Percentiles rank a stretch among this genome's conserved stretches.
These are phyloP conservation scores for Chaunax sp. DNA, from an alignment of 2,797 vertebrate species.

Conservation along the genomic window DNA sequence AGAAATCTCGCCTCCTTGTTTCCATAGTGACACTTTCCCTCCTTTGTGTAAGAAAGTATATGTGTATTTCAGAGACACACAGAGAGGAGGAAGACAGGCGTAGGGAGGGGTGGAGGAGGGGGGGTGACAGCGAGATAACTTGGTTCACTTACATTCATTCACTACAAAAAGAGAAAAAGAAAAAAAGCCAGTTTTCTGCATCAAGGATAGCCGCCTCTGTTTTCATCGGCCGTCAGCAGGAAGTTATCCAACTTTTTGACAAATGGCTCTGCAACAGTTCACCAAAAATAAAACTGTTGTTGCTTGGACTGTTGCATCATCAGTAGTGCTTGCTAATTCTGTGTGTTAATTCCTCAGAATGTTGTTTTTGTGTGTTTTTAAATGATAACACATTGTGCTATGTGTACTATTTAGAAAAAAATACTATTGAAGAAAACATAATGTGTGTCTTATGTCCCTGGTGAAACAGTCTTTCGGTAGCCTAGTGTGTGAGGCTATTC, in stretches of 20 bases:
- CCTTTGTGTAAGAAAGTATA: conserved; percentile 77
- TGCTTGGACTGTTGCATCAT: conserved; percentile 32
- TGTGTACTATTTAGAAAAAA: conserved; percentile 17
- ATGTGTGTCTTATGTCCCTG: conserved; percentile 6
- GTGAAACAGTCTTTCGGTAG: conserved; percentile 1
- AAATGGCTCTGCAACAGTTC: conserved; percentile 46
- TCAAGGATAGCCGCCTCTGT: conserved; percentile 52
- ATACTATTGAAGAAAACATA: not conserved
- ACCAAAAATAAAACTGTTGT: conserved; percentile 47
- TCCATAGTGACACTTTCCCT: conserved; percentile 88
- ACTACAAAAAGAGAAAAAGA: conserved; percentile 59
- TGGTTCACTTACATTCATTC: conserved; percentile 78
- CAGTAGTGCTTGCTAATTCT: conserved; percentile 20
- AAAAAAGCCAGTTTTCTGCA: conserved; percentile 51
- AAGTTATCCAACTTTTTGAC: conserved; percentile 57
- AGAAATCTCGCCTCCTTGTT: conserved; percentile 87
- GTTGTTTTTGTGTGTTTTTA: conserved; percentile 25
- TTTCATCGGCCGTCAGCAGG: conserved; percentile 43
- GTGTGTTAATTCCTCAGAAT: conserved; percentile 7
- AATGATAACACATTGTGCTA: conserved; percentile 35
- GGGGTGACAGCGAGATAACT: conserved; percentile 76
- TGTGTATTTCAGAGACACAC: conserved; percentile 73
- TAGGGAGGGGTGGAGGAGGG: conserved; percentile 47
- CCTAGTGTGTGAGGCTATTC: not conserved
- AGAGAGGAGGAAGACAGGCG: conserved; percentile 68